phyloP scores from a whole-genome alignment of 2,797 vertebrate species.

The Sebastes vulpes region DNA sequence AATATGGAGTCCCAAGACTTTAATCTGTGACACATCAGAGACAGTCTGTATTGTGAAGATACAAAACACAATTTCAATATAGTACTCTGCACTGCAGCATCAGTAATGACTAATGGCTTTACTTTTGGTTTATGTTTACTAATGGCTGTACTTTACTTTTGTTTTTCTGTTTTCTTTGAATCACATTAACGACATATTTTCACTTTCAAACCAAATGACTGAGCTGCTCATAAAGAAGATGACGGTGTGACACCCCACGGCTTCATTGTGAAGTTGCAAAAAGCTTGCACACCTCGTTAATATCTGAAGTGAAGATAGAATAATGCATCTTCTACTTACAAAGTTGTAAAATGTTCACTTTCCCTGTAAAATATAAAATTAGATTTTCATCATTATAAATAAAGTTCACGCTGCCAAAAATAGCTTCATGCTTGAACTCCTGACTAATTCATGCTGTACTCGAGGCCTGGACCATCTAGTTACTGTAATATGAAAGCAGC shows the following conservation, averaged over 20 bases:
- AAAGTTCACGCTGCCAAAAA: conserved; percentile 6
- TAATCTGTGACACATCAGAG: conserved; percentile 19
- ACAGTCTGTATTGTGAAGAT: neutral
- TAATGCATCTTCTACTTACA: neutral
- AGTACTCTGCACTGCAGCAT: neutral
- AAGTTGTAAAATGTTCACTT: neutral
- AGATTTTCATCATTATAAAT: neutral
- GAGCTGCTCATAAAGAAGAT: neutral
- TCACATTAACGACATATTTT: neutral
- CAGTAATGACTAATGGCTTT: conserved; percentile 12
- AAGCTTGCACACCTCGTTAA: neutral
- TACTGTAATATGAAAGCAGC: conserved; percentile 40
- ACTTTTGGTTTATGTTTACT: conserved; percentile 5
- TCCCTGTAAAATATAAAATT: neutral
- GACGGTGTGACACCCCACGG: neutral
- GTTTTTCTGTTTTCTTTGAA: neutral
- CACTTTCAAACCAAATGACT: conserved; percentile 6
- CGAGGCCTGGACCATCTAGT: conserved; percentile 13
- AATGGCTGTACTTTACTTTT: neutral
- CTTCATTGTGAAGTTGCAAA: neutral
- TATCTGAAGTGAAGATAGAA: neutral
- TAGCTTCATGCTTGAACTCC: conserved; percentile 8
- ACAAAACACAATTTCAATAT: conserved; percentile 4
- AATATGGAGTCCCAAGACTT: conserved; percentile 13
- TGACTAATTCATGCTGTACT: conserved; percentile 14